Evolutionary conservation across 1,140 invertebrate genomes (phyloP), one percentile per base, ranked within the genome.

Genomic region (Pemphigus obesinymphae): DNA sequence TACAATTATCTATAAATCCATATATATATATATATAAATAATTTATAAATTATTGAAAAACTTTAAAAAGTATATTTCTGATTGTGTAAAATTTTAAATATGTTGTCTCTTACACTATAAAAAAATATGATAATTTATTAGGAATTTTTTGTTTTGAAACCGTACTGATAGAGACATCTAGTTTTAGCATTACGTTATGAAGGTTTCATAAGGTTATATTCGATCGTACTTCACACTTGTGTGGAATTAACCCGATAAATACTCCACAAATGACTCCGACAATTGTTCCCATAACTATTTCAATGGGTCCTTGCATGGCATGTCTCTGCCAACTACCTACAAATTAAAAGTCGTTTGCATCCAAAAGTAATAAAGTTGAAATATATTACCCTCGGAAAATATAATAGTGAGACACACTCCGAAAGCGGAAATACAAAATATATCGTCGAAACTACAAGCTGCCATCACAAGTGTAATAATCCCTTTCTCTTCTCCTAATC

Each of bases 391-490:
- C 83, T 87, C 86, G 48, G 90, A 88, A 85, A 92, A 91, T 76
- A 90, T 88, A 37, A 91, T 86, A 72, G 89, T 88, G 50, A 90
- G 84, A 82, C 89, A 84, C 70, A 92, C 88, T 81, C 91, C 91
- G 87, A 95, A 95, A n/a, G 90, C 89, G 84, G 92, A 92, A 83
- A 95, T 93, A 70, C 92, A 91, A n/a, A 93, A 86, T 43, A 95
- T 91, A 87, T 95, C 93, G 87, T 95, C 93, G 48, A 95, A 87
- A 85, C 91, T 92, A 23, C 92, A 90, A 73, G 92, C 92, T n/a
- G 93, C 93, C 83, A 95, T 92, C 2, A 93, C 90, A 45, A 94
- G 85, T 0, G 93, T 94, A 48, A 93, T 92, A 50, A 95, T 91
- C 8, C 93, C 93, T 87, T 93, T 92, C 53, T 90, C 89, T 3